Percentiles rank a stretch among this genome's conserved stretches.
These are phyloP conservation scores for Drosophila mauritiana DNA, from an alignment of 1,140 invertebrate species.

Conservation along the genomic window DNA sequence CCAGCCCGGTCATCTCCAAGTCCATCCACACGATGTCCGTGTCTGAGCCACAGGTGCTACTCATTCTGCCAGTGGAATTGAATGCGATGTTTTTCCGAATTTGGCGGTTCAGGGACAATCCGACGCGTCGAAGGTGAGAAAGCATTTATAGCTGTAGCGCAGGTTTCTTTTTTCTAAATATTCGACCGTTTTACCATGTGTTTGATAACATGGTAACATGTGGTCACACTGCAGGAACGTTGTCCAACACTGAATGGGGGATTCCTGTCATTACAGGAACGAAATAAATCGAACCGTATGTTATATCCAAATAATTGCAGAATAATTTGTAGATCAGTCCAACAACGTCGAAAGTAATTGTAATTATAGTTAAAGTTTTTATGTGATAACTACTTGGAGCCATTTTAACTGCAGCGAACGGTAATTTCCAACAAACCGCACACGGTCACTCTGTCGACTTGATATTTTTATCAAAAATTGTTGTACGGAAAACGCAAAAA, in stretches of 20 bases:
- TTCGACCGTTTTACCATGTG: slow-evolving; percentile 8
- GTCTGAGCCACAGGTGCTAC: slow-evolving; percentile 5
- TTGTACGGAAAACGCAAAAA: slow-evolving; percentile 25
- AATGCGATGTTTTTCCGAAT: background rate
- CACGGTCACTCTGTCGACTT: background rate
- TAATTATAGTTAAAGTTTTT: no score
- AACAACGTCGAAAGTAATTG: no score
- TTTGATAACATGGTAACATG: background rate
- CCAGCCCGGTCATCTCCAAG: slow-evolving; percentile 91
- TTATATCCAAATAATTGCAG: no score
- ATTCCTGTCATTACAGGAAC: background rate
- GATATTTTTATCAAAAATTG: slow-evolving; percentile 32
- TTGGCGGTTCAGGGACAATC: background rate
- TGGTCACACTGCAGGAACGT: background rate
- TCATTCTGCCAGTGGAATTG: slow-evolving; percentile 26
- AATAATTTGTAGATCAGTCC: no score
- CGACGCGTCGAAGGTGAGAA: slow-evolving; percentile 3
- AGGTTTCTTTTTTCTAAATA: background rate
- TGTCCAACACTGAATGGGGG: background rate
- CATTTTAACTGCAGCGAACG: background rate
- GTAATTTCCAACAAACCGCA: background rate
- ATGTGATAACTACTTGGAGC: background rate
- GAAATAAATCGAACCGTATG: no score
- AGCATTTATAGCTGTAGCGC: slow-evolving; percentile 17
- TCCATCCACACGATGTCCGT: slow-evolving; percentile 86